Evolutionary conservation across 2,113 vertebrate genomes (phyloP).

Genomic region (Mustela lutreola): DNA sequence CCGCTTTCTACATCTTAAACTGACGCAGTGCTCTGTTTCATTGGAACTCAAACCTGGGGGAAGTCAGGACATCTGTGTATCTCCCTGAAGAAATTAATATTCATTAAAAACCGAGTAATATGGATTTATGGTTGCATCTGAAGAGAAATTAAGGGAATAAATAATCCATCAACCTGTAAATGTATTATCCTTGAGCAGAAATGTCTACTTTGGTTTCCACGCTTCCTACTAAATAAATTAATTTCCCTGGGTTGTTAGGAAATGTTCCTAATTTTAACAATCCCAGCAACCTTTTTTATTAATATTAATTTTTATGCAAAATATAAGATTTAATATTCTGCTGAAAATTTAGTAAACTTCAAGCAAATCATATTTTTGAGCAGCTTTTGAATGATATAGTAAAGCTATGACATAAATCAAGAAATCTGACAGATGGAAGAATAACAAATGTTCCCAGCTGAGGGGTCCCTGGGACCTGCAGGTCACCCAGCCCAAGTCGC

Average conservation of each 20-base stretch:
- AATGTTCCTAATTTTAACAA: neutral
- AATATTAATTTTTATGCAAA: neutral
- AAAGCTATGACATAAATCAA: neutral
- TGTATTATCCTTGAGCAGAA: neutral
- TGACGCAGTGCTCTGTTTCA: too few species aligned
- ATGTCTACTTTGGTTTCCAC: neutral
- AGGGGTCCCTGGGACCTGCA: neutral
- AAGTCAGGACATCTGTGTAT: neutral
- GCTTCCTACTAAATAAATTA: neutral
- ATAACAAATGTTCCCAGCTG: neutral
- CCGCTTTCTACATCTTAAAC: neutral
- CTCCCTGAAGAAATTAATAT: conserved; percentile 51
- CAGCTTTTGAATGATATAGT: neutral
- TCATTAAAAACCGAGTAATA: neutral
- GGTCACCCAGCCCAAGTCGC: neutral
- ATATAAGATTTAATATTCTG: neutral
- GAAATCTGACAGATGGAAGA: neutral
- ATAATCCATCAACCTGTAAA: neutral
- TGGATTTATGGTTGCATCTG: conserved; percentile 25
- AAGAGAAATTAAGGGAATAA: conserved; percentile 60
- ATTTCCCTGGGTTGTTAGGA: neutral
- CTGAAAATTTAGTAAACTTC: neutral
- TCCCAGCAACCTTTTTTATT: neutral
- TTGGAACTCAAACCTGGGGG: neutral
- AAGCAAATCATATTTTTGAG: neutral